Evolutionary conservation across 2,888 invertebrate genomes (phyloP).

Genomic region (Dynastes hyllus): DNA sequence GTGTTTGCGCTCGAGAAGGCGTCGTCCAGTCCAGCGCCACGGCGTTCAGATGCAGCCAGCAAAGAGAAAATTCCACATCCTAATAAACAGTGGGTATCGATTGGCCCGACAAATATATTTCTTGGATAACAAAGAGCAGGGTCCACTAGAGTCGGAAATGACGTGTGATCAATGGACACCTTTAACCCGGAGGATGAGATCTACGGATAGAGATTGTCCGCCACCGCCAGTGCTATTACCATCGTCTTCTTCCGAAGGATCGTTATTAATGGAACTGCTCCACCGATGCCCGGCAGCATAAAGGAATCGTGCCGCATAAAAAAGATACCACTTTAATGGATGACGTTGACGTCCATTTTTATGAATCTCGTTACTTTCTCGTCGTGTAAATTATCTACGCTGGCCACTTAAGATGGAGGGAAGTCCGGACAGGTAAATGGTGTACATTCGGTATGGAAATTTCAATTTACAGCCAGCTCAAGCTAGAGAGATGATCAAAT

Average conservation of each 20-base stretch:
- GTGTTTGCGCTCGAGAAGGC: constrained; percentile 35
- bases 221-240: constrained; percentile 51
- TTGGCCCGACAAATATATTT: constrained; percentile 58
- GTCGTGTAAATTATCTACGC: constrained; percentile 34
- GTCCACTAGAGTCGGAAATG: constrained; percentile 56
- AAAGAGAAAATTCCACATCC: constrained; percentile 34
- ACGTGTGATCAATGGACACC: constrained; percentile 61
- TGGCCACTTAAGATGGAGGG: constrained; percentile 28
- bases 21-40: constrained; percentile 16
- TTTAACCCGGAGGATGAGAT: constrained; percentile 59
- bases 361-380: constrained; percentile 48
- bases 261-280: constrained; percentile 59
- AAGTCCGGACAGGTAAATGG: constrained; percentile 35
- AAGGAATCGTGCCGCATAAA: constrained; percentile 55
- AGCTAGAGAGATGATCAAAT: no score
- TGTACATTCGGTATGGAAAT: background rate
- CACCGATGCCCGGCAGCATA: constrained; percentile 57
- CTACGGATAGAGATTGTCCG: constrained; percentile 55
- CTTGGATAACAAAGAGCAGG: constrained; percentile 58
- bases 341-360: constrained; percentile 46
- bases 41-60: background rate
- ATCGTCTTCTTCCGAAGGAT: constrained; percentile 47
- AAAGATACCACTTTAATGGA: constrained; percentile 55
- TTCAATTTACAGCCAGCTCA: background rate
- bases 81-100: constrained; percentile 47